phyloP scores from a whole-genome alignment of 2,797 vertebrate species.

The Acanthornis magna region DNA sequence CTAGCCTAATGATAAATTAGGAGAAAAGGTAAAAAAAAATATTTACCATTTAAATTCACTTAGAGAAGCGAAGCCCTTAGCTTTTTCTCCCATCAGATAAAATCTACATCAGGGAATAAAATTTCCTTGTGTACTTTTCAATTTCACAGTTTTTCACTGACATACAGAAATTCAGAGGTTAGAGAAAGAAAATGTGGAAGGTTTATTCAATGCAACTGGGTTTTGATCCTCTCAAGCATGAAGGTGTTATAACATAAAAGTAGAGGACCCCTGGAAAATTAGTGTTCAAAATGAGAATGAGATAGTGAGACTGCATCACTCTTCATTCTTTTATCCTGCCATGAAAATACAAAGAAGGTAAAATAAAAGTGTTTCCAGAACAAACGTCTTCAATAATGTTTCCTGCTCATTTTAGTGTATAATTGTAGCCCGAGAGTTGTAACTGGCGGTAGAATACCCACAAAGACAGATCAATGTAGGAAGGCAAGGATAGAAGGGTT shows the following conservation, averaged over 20 bases:
- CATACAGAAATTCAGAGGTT: not conserved
- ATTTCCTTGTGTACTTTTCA: not conserved
- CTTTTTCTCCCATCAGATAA: not conserved
- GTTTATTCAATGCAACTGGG: not conserved
- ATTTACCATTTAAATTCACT: not conserved
- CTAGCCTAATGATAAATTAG: not conserved
- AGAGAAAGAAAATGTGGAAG: not conserved
- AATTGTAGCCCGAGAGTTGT: not conserved
- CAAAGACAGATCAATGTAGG: not conserved
- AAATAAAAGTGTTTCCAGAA: not conserved
- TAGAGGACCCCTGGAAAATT: not conserved
- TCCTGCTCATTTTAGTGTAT: not conserved
- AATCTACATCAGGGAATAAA: not conserved
- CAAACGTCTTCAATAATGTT: not conserved
- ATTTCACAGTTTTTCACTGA: not conserved
- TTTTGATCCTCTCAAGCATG: not conserved
- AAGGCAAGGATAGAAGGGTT: not conserved
- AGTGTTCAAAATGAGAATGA: not conserved
- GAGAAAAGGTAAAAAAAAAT: not conserved
- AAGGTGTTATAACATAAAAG: not conserved
- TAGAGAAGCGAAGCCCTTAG: not conserved
- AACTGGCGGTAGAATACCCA: not conserved
- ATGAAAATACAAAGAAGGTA: not conserved
- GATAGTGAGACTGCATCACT: not conserved
- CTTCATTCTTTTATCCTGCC: not conserved